phyloP scores from a whole-genome alignment of 2,888 invertebrate genomes.

The Antheraea yamamai region DNA sequence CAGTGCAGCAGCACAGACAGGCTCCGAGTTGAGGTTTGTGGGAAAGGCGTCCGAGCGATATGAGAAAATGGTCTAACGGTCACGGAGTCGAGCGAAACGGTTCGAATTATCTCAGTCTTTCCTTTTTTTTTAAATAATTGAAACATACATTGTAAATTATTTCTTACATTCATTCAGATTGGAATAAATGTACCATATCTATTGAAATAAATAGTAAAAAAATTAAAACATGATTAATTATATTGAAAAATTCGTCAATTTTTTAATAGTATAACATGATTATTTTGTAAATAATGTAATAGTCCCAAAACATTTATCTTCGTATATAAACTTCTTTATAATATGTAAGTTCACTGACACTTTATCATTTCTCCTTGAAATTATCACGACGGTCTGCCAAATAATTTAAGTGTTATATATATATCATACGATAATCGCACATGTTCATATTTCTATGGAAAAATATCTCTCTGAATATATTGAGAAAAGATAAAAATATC shows the following conservation, averaged over 20 bases:
- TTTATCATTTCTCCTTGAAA: constrained; percentile 74
- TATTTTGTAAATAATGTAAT: constrained; percentile 5
- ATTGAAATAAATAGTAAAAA: not conserved
- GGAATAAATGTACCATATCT: not conserved
- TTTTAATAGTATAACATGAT: not conserved
- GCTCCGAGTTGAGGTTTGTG: constrained; percentile 55
- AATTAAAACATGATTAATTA: not conserved
- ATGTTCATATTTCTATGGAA: not conserved
- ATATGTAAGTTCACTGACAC: constrained; percentile 68
- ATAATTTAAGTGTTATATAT: constrained; percentile 41
- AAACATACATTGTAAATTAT: not conserved
- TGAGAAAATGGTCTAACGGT: constrained; percentile 64
- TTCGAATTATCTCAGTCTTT: constrained; percentile 23
- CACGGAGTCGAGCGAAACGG: constrained; percentile 42
- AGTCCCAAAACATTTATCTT: constrained; percentile 21
- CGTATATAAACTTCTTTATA: constrained; percentile 52
- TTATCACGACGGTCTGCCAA: constrained; percentile 60
- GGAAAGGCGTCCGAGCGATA: constrained; percentile 59
- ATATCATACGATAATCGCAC: not conserved
- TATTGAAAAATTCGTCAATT: not conserved
- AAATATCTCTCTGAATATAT: not conserved
- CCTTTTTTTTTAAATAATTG: not conserved
- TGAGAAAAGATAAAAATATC: too few species aligned
- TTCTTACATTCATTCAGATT: not conserved
- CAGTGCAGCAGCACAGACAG: constrained; percentile 50